Conservation (phyloP, 2,888 invertebrate genomes). For the Mesorhabditis spiculigera region DNA sequence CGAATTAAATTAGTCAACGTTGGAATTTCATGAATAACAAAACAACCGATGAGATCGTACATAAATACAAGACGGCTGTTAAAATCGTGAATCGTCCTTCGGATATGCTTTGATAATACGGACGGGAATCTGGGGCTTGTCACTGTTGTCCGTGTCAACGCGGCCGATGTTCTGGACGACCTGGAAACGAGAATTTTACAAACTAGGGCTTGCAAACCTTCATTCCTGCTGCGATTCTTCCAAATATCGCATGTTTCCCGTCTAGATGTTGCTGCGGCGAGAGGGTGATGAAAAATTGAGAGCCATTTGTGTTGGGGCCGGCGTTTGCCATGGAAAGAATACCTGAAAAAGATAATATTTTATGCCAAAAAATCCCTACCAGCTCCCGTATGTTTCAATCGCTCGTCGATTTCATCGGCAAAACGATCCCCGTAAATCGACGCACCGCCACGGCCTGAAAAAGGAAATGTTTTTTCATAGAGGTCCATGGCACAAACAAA, state of each 20-base stretch:
- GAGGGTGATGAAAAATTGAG: slow-evolving; percentile 95
- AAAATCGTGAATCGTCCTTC: slow-evolving; percentile 25
- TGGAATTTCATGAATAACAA: background rate
- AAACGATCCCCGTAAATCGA: slow-evolving; percentile 94
- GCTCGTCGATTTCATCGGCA: slow-evolving; percentile 88
- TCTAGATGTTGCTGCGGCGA: slow-evolving; percentile 97
- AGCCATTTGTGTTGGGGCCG: slow-evolving; percentile 88
- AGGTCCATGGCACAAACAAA: background rate
- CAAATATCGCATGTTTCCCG: slow-evolving; percentile 95
- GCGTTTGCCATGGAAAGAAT: slow-evolving; percentile 83
- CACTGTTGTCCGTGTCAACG: slow-evolving; percentile 87
- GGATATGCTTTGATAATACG: slow-evolving; percentile 58
- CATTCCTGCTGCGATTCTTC: slow-evolving; percentile 55
- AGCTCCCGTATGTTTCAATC: slow-evolving; percentile 89
- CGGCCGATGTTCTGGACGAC: slow-evolving; percentile 87
- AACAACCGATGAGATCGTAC: background rate
- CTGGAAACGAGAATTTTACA: slow-evolving; percentile 59
- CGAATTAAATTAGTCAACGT: background rate
- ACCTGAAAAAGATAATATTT: slow-evolving; percentile 9
- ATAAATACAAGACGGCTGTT: background rate
- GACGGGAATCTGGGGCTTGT: slow-evolving; percentile 83
- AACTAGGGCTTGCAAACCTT: slow-evolving; percentile 32
- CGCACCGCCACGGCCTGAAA: slow-evolving; percentile 78
- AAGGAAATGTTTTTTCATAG: background rate
- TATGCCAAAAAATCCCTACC: slow-evolving; percentile 63